These are phyloP conservation scores for Aphidius colemani DNA, from an alignment of 2,888 invertebrate species.

Conservation along the genomic window DNA sequence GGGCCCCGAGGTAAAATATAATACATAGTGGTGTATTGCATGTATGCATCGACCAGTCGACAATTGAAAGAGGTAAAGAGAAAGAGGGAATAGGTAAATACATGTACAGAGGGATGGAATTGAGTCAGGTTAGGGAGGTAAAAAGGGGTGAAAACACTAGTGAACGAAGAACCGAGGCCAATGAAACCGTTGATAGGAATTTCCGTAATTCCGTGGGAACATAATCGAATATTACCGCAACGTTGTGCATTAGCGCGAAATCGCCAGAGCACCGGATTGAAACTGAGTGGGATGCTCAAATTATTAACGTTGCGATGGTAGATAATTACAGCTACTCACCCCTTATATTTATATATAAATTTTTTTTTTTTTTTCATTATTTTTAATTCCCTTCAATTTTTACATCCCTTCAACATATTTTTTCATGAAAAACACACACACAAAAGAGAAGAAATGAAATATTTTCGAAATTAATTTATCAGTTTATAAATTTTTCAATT, in stretches of 20 bases:
- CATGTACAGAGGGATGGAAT: too few species aligned
- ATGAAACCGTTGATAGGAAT: conserved; percentile 31
- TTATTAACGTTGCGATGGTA: conserved; percentile 27
- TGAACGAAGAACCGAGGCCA: conserved; percentile 1
- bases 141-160: too few species aligned
- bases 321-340: conserved; percentile 26
- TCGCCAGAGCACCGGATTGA: conserved; percentile 28
- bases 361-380: background rate
- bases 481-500: too few species aligned
- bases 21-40: background rate
- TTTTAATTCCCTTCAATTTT: conserved; percentile 1
- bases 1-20: conserved; percentile 11
- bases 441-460: too few species aligned
- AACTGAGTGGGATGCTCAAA: conserved; percentile 29
- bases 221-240: conserved; percentile 32
- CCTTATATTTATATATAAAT: background rate
- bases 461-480: too few species aligned
- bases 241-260: conserved; percentile 30
- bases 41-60: background rate
- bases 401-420: conserved; percentile 12
- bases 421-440: background rate
- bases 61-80: conserved; percentile 15
- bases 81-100: background rate
- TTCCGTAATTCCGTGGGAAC: conserved; percentile 29
- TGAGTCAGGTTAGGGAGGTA: too few species aligned